Evolutionary conservation across 2,888 invertebrate species (phyloP).

Genomic region (Synergus itoensis): DNA sequence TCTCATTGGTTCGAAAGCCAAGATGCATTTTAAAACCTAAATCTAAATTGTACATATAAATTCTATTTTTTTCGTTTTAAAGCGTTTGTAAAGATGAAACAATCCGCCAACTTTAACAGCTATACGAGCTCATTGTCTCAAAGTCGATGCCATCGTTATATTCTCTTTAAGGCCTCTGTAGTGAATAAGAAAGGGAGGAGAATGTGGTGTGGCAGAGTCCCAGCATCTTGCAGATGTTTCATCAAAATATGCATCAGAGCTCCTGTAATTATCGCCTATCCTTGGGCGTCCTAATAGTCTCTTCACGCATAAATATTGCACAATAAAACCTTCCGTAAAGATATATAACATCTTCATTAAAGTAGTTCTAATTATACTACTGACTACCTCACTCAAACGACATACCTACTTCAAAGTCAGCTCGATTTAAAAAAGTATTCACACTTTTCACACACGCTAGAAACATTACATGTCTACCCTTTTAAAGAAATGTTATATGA

Average conservation of each 20-base stretch:
- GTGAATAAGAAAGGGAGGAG: background rate
- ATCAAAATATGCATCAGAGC: constrained; percentile 25
- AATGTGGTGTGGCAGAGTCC: constrained; percentile 1
- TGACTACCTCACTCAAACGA: background rate
- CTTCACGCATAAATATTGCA: constrained; percentile 30
- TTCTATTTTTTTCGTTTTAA: background rate
- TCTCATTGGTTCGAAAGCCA: background rate
- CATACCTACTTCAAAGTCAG: background rate
- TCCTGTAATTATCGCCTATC: constrained; percentile 14
- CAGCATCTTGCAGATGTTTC: constrained; percentile 17
- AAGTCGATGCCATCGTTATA: background rate
- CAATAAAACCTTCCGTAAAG: constrained; percentile 11
- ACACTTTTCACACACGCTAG: background rate
- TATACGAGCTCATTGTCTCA: background rate
- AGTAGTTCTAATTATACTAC: constrained; percentile 27
- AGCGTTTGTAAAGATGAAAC: background rate
- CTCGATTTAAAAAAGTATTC: background rate
- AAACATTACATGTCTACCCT: background rate
- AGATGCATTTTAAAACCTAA: background rate
- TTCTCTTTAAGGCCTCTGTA: constrained; percentile 2
- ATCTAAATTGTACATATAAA: background rate
- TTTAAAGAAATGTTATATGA: background rate
- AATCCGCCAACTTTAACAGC: background rate
- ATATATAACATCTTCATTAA: constrained; percentile 28
- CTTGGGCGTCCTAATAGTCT: constrained; percentile 15